A percentile compares a stretch with the other conserved stretches of the same genome.
These are phyloP conservation scores for Periophthalmus magnuspinnatus DNA, from an alignment of 2,797 vertebrate genomes.

Conservation along the genomic window DNA sequence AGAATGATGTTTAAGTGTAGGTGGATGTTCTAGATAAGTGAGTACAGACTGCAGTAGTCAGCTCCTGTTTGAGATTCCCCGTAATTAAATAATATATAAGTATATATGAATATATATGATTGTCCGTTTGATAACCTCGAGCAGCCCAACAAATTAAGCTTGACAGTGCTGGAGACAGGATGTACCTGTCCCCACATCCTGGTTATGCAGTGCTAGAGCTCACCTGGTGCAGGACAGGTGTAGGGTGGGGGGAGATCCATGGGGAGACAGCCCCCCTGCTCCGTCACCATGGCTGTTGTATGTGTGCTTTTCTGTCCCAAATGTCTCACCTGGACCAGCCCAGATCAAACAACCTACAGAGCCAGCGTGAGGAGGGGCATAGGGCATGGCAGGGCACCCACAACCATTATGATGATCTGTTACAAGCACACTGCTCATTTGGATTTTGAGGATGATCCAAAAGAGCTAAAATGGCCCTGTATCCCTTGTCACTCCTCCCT, in stretches of 20 bases:
- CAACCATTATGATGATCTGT: conserved; percentile 52
- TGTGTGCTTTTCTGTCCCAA: conserved; percentile 41
- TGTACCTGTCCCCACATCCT: conserved; percentile 46
- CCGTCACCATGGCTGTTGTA: conserved; percentile 44
- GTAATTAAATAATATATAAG: conserved; percentile 30
- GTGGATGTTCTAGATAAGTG: conserved; percentile 70
- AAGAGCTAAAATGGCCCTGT: conserved; percentile 37
- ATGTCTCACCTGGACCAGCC: conserved; percentile 29
- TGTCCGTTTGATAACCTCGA: conserved; percentile 61
- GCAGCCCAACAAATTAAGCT: conserved; percentile 69
- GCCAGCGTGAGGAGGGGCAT: conserved; percentile 36
- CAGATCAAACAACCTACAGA: conserved; percentile 33
- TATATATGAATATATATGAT: conserved; percentile 36
- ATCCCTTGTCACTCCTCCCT: conserved; percentile 1
- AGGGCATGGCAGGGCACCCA: conserved; percentile 40
- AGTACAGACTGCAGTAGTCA: conserved; percentile 66
- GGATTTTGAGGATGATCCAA: conserved; percentile 53
- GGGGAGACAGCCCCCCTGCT: conserved; percentile 34
- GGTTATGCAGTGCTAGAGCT: conserved; percentile 52
- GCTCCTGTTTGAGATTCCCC: conserved; percentile 65
- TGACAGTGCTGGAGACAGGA: conserved; percentile 51
- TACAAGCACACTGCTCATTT: conserved; percentile 68
- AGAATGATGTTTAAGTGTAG: conserved; percentile 73
- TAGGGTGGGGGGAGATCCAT: conserved; percentile 16
- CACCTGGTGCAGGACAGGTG: conserved; percentile 61